A percentile compares a stretch with the other conserved stretches of the same genome.
Conservation (phyloP, 1,140 invertebrate genomes). For the Oedothorax gibbosus region DNA sequence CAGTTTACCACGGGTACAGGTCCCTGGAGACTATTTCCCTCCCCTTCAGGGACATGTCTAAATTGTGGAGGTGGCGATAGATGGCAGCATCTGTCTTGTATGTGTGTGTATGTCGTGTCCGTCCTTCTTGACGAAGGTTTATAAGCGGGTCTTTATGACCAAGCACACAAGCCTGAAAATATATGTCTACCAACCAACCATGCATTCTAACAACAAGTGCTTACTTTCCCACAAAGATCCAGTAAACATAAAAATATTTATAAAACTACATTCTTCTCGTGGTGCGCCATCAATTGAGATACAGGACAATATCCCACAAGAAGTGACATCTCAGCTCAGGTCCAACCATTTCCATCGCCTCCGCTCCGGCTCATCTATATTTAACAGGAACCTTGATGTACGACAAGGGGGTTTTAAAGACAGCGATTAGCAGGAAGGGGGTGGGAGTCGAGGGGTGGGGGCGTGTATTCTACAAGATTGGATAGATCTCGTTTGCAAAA, state of each 20-base stretch:
- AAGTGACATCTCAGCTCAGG: constrained; percentile 6
- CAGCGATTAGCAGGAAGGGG: constrained; percentile 22
- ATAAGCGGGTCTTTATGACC: too few species aligned
- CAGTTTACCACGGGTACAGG: too few species aligned
- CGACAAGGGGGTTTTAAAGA: constrained; percentile 22
- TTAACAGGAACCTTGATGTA: constrained; percentile 43
- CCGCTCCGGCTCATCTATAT: constrained; percentile 21
- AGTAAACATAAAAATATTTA: not conserved
- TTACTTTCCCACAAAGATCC: too few species aligned
- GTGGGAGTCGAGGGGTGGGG: not conserved
- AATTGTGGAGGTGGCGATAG: too few species aligned
- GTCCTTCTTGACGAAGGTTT: too few species aligned
- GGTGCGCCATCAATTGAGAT: not conserved
- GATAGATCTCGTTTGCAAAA: constrained; percentile 28
- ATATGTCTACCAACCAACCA: too few species aligned
- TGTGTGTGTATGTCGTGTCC: too few species aligned
- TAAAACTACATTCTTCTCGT: not conserved
- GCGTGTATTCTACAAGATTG: constrained; percentile 31
- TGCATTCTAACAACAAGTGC: too few species aligned
- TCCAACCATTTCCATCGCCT: not conserved
- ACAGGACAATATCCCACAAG: not conserved
- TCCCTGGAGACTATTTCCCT: too few species aligned
- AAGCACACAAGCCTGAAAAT: too few species aligned
- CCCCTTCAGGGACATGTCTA: too few species aligned
- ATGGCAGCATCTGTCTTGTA: too few species aligned